A percentile compares a stretch with the other conserved stretches of the same genome.
Conservation (phyloP, 2,113 vertebrate species). For the Chlamydotis undulata region DNA sequence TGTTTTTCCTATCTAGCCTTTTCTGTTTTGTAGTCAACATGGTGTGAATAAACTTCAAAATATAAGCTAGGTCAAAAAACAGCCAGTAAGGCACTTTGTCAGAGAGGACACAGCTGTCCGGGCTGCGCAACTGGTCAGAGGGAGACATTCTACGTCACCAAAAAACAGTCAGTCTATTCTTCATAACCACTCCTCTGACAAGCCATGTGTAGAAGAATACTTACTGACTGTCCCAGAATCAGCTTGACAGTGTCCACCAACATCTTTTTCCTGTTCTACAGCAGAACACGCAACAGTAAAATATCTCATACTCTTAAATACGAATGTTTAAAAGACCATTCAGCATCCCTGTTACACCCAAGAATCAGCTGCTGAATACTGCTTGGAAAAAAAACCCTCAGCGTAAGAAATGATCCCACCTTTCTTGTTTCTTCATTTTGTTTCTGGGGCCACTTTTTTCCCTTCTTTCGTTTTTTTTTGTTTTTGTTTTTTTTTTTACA, state of each 20-base stretch:
- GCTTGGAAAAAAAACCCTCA: background rate
- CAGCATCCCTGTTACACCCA: conserved; percentile 20
- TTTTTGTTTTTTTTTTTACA: background rate
- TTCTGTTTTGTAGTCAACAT: background rate
- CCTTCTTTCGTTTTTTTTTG: background rate
- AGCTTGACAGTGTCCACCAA: background rate
- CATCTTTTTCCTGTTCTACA: background rate
- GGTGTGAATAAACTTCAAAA: conserved; percentile 50
- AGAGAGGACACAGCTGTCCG: conserved; percentile 44
- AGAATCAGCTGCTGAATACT: conserved; percentile 35
- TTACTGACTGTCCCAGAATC: background rate
- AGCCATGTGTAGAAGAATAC: background rate
- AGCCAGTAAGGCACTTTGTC: conserved; percentile 82
- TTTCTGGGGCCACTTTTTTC: background rate
- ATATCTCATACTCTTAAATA: background rate
- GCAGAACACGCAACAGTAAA: conserved; percentile 1
- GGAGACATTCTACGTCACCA: conserved; percentile 2
- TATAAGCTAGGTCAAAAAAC: conserved; percentile 34
- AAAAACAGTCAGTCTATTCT: background rate
- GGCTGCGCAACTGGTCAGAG: conserved; percentile 20
- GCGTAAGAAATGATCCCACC: conserved; percentile 49
- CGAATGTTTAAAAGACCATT: conserved; percentile 24
- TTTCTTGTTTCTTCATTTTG: background rate
- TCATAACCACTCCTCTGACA: background rate
- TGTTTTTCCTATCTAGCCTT: background rate